Evolutionary conservation across 2,797 vertebrate genomes (phyloP), one percentile per base, ranked within the genome.

Genomic region (Hirundo rustica): DNA sequence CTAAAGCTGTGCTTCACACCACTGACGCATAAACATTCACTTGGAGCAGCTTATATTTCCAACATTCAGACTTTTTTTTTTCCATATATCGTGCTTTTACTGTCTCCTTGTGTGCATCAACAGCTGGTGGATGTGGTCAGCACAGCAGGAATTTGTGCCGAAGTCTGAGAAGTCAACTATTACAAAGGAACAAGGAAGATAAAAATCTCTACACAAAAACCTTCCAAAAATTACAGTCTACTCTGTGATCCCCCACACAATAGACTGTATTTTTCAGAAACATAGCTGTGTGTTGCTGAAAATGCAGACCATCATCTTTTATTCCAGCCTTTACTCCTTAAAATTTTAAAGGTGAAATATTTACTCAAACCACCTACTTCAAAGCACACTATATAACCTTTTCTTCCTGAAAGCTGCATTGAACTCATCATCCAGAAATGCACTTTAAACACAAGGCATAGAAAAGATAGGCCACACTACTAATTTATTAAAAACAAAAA

Each of bases 211-310:
- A 27, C 19, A 15, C 4, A 64, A 6, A 66, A 66, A 40, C 1
- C 5, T 11, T 30, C 40, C 3, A 12, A 60, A 66, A 67, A 50
- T 57, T 3, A 25, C 60, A 40, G 1, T 7, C 10, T 67, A 27
- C 7, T 58, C 66, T 54, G 30, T 19, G 9, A 87, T 62, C 48
- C 14, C 13, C 30, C 11, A 14, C 27, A 30, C 1, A 85, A 40
- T 1, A 34, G 16, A 38, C 1, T 32, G 5, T 0, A 1, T 10
- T 77, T 80, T 71, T 44, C 6, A 2, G 44, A 85, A 88, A 73
- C 15, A 25, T 3, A 72, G 14, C 7, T 61, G 4, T 61, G 25
- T 7, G 4, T 29, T 55, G 23, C 67, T 95, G 67, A 81, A 40
- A 78, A 62, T 51, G 65, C 0, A 65, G 47, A 47, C 48, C 5